Evolutionary conservation across 2,888 invertebrate species (phyloP).

Genomic region (Drosophila cracens): DNA sequence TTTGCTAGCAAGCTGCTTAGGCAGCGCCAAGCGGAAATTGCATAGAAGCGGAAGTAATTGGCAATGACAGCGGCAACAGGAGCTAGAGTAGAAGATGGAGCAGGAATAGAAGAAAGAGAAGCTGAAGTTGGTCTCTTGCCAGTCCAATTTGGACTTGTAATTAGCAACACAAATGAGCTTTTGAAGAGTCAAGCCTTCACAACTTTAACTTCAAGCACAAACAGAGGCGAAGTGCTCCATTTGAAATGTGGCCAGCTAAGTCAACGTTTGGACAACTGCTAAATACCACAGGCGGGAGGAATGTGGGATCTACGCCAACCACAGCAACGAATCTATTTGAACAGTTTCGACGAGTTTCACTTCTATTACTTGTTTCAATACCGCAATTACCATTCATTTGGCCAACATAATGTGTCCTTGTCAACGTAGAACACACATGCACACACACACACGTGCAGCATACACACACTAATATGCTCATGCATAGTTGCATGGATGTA

Average conservation of each 20-base stretch:
- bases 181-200: constrained; percentile 28
- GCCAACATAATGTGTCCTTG: constrained; percentile 77
- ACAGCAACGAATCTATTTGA: constrained; percentile 52
- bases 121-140: constrained; percentile 29
- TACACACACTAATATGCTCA: neutral
- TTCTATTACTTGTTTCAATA: constrained; percentile 79
- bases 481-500: constrained; percentile 18
- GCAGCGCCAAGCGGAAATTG: constrained; percentile 72
- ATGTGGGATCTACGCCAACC: neutral
- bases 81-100: neutral
- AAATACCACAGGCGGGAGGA: neutral
- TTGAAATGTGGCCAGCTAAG: constrained; percentile 50
- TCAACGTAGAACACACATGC: constrained; percentile 51
- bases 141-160: constrained; percentile 68
- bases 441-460: constrained; percentile 5
- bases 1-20: constrained; percentile 74
- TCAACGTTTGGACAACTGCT: constrained; percentile 9
- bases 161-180: constrained; percentile 70
- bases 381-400: constrained; percentile 80
- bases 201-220: constrained; percentile 46
- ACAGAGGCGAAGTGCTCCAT: constrained; percentile 29
- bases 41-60: constrained; percentile 78
- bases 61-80: constrained; percentile 43
- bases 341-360: constrained; percentile 58
- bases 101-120: neutral